Conservation (phyloP, 2,797 vertebrate genomes). For the Enteromius afrohamiltoni region DNA sequence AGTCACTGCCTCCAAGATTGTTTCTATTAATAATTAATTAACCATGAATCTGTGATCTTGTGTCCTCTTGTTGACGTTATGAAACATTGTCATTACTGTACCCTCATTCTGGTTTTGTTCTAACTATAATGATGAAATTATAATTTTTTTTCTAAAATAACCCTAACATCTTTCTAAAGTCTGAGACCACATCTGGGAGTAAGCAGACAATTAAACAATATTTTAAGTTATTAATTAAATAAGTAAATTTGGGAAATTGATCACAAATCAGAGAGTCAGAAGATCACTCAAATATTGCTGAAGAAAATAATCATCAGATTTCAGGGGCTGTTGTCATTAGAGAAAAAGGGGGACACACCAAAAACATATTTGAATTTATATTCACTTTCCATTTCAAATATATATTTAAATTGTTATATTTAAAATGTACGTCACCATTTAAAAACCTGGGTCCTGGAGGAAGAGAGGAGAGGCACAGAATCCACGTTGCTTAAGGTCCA, state of each 20-base stretch:
- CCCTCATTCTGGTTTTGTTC: constrained; percentile 25
- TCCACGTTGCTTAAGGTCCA: too few relatives aligned
- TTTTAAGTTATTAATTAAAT: neutral
- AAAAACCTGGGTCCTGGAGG: too few relatives aligned
- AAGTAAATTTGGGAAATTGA: neutral
- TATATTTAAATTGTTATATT: too few relatives aligned
- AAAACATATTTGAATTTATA: too few relatives aligned
- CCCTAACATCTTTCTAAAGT: neutral
- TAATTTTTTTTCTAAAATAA: neutral
- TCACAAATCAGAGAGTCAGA: neutral
- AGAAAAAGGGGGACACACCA: too few relatives aligned
- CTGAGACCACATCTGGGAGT: neutral
- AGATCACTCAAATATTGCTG: neutral
- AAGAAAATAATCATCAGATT: too few relatives aligned
- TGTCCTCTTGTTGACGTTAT: constrained; percentile 38
- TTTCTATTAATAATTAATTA: constrained; percentile 56
- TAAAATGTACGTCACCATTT: too few relatives aligned
- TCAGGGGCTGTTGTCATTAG: too few relatives aligned
- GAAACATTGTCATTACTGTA: constrained; percentile 42
- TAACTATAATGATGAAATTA: neutral
- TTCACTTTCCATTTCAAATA: too few relatives aligned
- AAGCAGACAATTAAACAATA: neutral
- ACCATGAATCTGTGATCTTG: constrained; percentile 42
- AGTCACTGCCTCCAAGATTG: constrained; percentile 43
- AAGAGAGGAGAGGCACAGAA: too few relatives aligned